Evolutionary conservation across 2,113 vertebrate species (phyloP), one percentile per base, ranked within the genome.

Genomic region (Paradoxurus hermaphroditus): DNA sequence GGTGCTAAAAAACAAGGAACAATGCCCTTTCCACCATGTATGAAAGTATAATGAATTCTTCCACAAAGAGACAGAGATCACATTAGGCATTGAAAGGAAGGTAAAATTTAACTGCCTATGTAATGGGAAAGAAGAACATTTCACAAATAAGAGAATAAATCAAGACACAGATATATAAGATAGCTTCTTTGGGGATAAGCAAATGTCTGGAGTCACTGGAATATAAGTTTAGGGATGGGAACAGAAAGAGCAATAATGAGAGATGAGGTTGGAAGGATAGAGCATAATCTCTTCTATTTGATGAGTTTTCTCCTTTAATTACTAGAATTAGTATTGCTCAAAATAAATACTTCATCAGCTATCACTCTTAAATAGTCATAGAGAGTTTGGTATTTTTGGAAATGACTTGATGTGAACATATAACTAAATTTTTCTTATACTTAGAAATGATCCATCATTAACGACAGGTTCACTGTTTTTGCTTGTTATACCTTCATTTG

Each of bases 401-500:
- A 95, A 82, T 93, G 46, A 67, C 14, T 81, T 85, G 13, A 78
- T 86, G 23, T 93, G 34, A 95, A 70, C 7, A 34, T 91, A 91
- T 62, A 88, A 70, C 82, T 73, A 68, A 14, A 49, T 86, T 83
- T 96, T 97, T 85, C 63, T 87, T 93, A 31, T 25, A 88, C 13
- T 81, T 41, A 90, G 90, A 93, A 94, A 93, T 94, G 62, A 65
- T 18, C 90, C 39, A 68, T 95, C 79, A 90, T 94, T 94, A 97
- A 78, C 7, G 67, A 83, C 36, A 77, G 46, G 15, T 78, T 85
- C 44, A 85, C 39, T 72, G 73, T 81, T 56, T 90, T 75, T 73
- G 91, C 56, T 97, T 90, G 77, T 96, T 79, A 93, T 70, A 56
- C 44, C 70, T 89, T 95, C 67, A 96, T 97, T 93, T 97, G 68